A percentile compares a stretch with the other conserved stretches of the same genome.
phyloP scores from a whole-genome alignment of 2,888 invertebrate genomes.

The Diploptera punctata region DNA sequence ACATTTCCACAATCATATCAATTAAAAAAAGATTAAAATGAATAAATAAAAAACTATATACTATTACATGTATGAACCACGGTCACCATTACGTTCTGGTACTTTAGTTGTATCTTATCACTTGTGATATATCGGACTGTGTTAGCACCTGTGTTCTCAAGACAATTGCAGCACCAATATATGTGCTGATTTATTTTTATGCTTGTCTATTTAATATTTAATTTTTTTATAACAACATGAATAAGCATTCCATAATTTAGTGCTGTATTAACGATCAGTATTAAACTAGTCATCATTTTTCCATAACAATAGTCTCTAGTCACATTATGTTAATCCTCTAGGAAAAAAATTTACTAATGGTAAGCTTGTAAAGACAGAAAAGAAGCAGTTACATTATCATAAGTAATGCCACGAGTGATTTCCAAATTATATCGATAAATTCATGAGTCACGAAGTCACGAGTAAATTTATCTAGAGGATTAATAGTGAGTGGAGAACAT shows the following conservation, averaged over 20 bases:
- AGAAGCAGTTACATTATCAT: no score
- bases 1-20: constrained; percentile 34
- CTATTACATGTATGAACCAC: constrained; percentile 23
- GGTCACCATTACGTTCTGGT: constrained; percentile 11
- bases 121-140: constrained; percentile 16
- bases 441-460: no score
- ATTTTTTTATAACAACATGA: constrained; percentile 21
- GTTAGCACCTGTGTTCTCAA: not conserved
- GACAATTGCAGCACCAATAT: constrained; percentile 13
- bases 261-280: constrained; percentile 23
- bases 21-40: not conserved
- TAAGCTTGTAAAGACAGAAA: no score
- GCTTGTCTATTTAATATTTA: constrained; percentile 4
- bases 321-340: not conserved
- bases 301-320: not conserved
- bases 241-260: constrained; percentile 1
- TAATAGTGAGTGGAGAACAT: no score
- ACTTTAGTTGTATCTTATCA: constrained; percentile 11
- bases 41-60: constrained; percentile 14
- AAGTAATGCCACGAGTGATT: no score
- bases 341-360: no score
- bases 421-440: no score
- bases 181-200: constrained; percentile 10
- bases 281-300: not conserved
- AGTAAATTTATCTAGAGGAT: no score